phyloP scores from a whole-genome alignment of 2,888 invertebrate species.

The Protonemura montana region DNA sequence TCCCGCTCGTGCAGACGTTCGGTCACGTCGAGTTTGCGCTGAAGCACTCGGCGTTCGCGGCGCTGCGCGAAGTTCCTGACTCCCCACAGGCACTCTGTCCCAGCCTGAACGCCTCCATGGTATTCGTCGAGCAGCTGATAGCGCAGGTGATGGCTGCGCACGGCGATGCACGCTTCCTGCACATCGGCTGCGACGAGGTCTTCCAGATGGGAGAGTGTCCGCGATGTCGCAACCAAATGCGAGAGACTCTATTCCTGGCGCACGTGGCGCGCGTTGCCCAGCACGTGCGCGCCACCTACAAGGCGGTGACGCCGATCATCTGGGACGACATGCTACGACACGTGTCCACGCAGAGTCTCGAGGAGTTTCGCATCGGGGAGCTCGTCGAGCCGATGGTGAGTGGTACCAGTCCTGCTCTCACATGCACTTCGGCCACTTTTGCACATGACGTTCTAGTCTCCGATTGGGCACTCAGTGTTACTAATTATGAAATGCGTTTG shows the following conservation, averaged over 20 bases:
- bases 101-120: constrained; percentile 68
- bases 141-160: constrained; percentile 60
- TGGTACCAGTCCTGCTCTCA: no score
- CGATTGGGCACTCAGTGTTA: no score
- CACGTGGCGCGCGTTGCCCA: constrained; percentile 69
- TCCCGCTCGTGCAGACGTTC: constrained; percentile 80
- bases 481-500: no score
- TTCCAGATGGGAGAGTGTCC: constrained; percentile 74
- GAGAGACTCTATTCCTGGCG: constrained; percentile 68
- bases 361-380: constrained; percentile 68
- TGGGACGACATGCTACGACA: constrained; percentile 85
- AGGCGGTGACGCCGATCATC: constrained; percentile 67
- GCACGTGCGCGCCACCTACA: constrained; percentile 66
- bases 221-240: constrained; percentile 62
- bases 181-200: constrained; percentile 80
- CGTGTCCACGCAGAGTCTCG: constrained; percentile 66
- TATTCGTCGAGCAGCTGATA: constrained; percentile 72
- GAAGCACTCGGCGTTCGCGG: constrained; percentile 69
- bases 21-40: constrained; percentile 79
- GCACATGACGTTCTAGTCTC: no score
- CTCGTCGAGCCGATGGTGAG: constrained; percentile 76
- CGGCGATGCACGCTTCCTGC: constrained; percentile 62
- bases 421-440: no score
- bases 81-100: constrained; percentile 78
- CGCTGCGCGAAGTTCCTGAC: constrained; percentile 71